A percentile compares a stretch with the other conserved stretches of the same genome.
Evolutionary conservation across 2,797 vertebrate genomes (phyloP).

Genomic region (Chelmon rostratus): DNA sequence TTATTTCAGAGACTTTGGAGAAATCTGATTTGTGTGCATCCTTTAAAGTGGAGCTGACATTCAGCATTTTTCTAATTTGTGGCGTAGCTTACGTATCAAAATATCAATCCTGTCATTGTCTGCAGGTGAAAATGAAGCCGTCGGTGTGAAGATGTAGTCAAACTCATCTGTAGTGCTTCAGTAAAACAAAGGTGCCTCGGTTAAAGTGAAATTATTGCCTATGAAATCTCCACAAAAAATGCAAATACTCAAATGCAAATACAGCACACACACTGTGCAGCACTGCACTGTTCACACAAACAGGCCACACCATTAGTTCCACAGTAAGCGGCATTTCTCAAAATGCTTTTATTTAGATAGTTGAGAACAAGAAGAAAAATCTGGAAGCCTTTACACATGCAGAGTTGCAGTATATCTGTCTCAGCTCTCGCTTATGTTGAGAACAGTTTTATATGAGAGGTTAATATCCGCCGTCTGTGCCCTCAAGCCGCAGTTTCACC

Average conservation of each 20-base stretch:
- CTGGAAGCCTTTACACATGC: not conserved
- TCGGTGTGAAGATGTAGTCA: constrained; percentile 5
- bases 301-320: not conserved
- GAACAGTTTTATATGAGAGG: constrained; percentile 35
- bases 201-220: not conserved
- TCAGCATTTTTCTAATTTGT: constrained; percentile 4
- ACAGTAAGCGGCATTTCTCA: not conserved
- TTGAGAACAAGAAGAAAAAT: not conserved
- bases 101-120: constrained; percentile 8
- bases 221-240: not conserved
- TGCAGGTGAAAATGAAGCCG: constrained; percentile 11
- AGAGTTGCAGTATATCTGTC: not conserved
- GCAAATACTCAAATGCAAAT: not conserved
- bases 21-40: not conserved
- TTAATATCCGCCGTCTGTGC: constrained; percentile 46
- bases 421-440: constrained; percentile 13
- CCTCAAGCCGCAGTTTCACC: constrained; percentile 62
- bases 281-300: not conserved
- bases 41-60: not conserved
- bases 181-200: not conserved
- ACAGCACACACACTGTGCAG: not conserved
- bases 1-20: not conserved
- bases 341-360: constrained; percentile 12
- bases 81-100: not conserved
- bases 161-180: not conserved